Base-by-base conservation (phyloP, 35 echinoderm and acorn worm species). In the Holothuria glaberrima region DNA sequence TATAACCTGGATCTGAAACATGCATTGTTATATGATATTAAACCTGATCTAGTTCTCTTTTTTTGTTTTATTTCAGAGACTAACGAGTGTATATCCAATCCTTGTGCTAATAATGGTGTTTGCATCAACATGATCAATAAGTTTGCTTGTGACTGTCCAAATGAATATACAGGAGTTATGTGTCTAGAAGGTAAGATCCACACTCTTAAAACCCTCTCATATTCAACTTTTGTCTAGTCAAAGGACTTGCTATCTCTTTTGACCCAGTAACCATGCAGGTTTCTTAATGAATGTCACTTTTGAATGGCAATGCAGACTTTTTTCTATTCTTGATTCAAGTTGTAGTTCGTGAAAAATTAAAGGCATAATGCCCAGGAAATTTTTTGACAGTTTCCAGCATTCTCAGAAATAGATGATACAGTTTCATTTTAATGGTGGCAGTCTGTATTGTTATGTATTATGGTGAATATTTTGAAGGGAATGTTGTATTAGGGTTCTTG, bases 31-130 rank as follows among this genome's bases (percentile, higher is more conserved):
- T 69, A 2, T 78, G 21, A 14, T 44, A 10, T 69, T 69, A 30
- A 54, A 54, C 13, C 13, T 29, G 4, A 4, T 26, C 66, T 69
- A 13, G 66, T 69, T 69, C n/a, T n/a, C n/a, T 33, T 17, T 33
- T 6, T 1, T 17, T 33, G 0, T 4, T 41, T 41, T 52, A 16
- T 80, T 29, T 12, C 78, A 82, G 86, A 88, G 14, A 27, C 74
- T 6, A 38, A 88, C 22, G 86, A 88, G 48, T 88, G 86, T 27
- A 22, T 31, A 5, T 71, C 63, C 22, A 88, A 74, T 22, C 86
- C 86, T 56, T 88, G 86, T 57, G 44, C 30, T 22, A 88, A 88
- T 58, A 35, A 30, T 52, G 86, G 86, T 45, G 68, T 71, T 26
- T 88, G 86, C 58, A 44, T 88, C 5, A 48, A 88, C 58, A 22